These are phyloP conservation scores for Linnaemya tessellans DNA, from an alignment of 2,888 invertebrate species.

Conservation along the genomic window DNA sequence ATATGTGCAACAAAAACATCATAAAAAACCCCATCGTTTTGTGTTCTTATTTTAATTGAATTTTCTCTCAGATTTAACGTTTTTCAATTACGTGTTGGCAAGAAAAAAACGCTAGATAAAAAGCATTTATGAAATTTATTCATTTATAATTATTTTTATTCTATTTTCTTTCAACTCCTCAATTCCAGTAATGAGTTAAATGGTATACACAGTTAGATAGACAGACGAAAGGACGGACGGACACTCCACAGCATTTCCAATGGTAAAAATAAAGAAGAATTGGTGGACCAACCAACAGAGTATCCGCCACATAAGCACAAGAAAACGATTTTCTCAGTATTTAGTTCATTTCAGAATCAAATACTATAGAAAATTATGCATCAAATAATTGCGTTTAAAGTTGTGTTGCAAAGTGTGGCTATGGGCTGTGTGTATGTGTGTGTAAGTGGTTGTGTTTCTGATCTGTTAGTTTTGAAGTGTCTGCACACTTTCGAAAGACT, in stretches of 20 bases:
- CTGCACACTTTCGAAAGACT: slow-evolving; percentile 37
- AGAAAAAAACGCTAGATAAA: not conserved
- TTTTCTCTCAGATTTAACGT: slow-evolving; percentile 19
- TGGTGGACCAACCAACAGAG: not conserved
- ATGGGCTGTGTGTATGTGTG: not conserved
- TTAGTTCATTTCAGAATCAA: slow-evolving; percentile 18
- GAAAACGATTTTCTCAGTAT: not conserved
- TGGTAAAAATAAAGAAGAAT: not conserved
- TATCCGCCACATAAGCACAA: not conserved
- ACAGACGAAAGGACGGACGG: not conserved
- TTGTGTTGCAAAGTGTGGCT: slow-evolving; percentile 31
- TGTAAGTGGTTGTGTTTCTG: not conserved
- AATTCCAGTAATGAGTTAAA: slow-evolving; percentile 58
- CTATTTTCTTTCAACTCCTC: slow-evolving; percentile 31
- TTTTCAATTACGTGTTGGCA: slow-evolving; percentile 22
- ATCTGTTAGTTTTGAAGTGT: slow-evolving; percentile 16
- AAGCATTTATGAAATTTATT: slow-evolving; percentile 43
- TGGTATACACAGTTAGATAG: slow-evolving; percentile 27
- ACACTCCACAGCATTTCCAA: not conserved
- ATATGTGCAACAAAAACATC: slow-evolving; percentile 1
- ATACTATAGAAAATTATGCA: slow-evolving; percentile 45
- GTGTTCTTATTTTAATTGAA: slow-evolving; percentile 52
- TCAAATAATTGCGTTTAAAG: slow-evolving; percentile 27
- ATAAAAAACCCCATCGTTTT: not conserved
- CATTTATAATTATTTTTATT: slow-evolving; percentile 53